phyloP scores from a whole-genome alignment of 2,113 vertebrate species.

The Haliaeetus leucogaster region DNA sequence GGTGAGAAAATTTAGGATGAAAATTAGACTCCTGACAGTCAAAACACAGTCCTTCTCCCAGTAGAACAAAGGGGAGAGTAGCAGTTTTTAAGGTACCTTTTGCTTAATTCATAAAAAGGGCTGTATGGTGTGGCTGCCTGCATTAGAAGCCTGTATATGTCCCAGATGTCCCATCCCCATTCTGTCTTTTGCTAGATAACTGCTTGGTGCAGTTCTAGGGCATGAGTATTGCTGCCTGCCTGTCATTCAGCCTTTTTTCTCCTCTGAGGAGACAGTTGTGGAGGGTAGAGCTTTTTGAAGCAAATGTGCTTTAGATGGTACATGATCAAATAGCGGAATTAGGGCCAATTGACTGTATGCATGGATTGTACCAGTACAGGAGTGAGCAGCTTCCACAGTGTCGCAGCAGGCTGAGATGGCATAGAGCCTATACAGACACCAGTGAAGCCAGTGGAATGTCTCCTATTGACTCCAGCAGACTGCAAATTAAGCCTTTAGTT shows the following conservation, averaged over 20 bases:
- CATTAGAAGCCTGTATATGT: background rate
- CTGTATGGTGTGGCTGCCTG: background rate
- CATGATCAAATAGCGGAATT: background rate
- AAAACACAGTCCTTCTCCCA: background rate
- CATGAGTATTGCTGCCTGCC: background rate
- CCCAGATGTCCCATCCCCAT: background rate
- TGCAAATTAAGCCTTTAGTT: constrained; percentile 34
- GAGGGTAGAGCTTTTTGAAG: background rate
- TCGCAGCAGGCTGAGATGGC: background rate
- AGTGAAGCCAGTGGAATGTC: background rate
- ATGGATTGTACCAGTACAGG: background rate
- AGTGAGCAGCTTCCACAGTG: background rate
- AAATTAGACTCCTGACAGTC: background rate
- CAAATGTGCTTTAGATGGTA: background rate
- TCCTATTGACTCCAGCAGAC: constrained; percentile 36
- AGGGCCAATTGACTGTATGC: background rate
- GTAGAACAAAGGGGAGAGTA: background rate
- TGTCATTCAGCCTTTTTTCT: background rate
- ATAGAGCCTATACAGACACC: background rate
- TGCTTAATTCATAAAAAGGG: background rate
- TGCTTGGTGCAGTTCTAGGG: background rate
- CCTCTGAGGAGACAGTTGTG: background rate
- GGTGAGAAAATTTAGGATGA: background rate
- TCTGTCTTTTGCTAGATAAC: background rate
- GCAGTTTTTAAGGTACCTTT: background rate